Evolutionary conservation across 2,113 vertebrate species (phyloP).

Genomic region (Caretta caretta): DNA sequence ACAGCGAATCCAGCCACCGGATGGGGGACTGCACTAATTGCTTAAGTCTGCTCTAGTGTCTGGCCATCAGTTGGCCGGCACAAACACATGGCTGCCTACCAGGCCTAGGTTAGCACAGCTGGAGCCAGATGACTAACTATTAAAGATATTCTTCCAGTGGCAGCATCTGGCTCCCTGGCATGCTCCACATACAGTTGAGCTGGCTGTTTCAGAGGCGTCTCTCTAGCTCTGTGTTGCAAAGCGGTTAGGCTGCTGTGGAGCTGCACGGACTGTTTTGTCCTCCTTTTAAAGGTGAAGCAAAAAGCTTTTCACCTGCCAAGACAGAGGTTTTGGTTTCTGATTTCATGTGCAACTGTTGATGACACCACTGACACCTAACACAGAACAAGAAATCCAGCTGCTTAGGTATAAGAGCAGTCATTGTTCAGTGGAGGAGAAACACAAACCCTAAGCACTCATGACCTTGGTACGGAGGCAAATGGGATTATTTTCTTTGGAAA

Average conservation of each 20-base stretch:
- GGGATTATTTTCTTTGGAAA: conserved; percentile 65
- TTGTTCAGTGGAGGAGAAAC: background rate
- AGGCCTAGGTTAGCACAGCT: conserved; percentile 51
- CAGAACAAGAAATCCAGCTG: background rate
- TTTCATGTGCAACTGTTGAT: background rate
- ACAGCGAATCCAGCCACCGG: background rate
- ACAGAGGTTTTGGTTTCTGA: background rate
- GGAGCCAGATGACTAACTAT: conserved; percentile 26
- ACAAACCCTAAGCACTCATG: background rate
- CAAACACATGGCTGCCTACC: conserved; percentile 15
- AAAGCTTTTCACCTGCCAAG: background rate
- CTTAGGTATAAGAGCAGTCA: background rate
- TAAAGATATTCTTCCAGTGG: conserved; percentile 10
- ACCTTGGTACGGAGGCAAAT: background rate
- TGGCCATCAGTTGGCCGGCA: conserved; percentile 50
- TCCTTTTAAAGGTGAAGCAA: background rate
- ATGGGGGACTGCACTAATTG: conserved; percentile 25
- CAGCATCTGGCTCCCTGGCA: conserved; percentile 35
- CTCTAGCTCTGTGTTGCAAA: background rate
- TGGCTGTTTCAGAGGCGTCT: background rate
- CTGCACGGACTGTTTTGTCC: background rate
- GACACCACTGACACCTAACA: background rate
- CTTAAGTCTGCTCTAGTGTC: conserved; percentile 45
- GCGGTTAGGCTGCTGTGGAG: background rate
- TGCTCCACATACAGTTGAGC: background rate